phyloP scores from a whole-genome alignment of 2,797 vertebrate species.

The Brachyalestes nurse region DNA sequence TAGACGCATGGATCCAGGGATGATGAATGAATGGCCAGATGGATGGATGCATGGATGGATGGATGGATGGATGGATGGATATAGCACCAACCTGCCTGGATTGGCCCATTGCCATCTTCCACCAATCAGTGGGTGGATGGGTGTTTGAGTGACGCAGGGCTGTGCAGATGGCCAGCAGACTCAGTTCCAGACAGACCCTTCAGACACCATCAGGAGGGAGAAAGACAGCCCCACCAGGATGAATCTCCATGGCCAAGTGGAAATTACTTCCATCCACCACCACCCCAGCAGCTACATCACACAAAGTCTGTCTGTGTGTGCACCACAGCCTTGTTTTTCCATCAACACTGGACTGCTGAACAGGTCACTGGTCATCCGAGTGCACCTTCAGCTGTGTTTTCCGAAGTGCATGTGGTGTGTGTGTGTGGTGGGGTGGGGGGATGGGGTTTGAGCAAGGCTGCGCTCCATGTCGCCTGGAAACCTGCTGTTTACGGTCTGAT shows the following conservation, averaged over 20 bases:
- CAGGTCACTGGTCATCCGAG: constrained; percentile 40
- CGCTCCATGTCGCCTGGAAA: constrained; percentile 44
- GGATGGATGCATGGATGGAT: background rate
- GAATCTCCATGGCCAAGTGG: constrained; percentile 63
- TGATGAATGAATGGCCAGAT: background rate
- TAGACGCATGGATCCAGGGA: background rate
- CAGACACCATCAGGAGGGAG: constrained; percentile 57
- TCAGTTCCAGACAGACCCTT: constrained; percentile 77
- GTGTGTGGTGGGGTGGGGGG: background rate
- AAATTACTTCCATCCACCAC: constrained; percentile 20
- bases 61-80: background rate
- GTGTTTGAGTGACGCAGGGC: constrained; percentile 80
- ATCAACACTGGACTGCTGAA: constrained; percentile 50
- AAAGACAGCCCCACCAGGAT: constrained; percentile 54
- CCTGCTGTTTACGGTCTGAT: constrained; percentile 54
- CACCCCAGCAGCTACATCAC: constrained; percentile 45
- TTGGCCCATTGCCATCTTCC: constrained; percentile 30
- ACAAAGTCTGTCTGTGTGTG: constrained; percentile 51
- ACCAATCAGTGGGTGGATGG: constrained; percentile 67
- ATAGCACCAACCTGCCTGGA: constrained; percentile 10
- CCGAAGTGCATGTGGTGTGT: constrained; percentile 17
- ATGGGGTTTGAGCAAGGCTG: background rate
- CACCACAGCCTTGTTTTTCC: constrained; percentile 57
- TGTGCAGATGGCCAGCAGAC: constrained; percentile 79
- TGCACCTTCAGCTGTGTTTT: constrained; percentile 33